Evolutionary conservation across 1,140 invertebrate genomes (phyloP).

Genomic region (Lepidurus packardi): DNA sequence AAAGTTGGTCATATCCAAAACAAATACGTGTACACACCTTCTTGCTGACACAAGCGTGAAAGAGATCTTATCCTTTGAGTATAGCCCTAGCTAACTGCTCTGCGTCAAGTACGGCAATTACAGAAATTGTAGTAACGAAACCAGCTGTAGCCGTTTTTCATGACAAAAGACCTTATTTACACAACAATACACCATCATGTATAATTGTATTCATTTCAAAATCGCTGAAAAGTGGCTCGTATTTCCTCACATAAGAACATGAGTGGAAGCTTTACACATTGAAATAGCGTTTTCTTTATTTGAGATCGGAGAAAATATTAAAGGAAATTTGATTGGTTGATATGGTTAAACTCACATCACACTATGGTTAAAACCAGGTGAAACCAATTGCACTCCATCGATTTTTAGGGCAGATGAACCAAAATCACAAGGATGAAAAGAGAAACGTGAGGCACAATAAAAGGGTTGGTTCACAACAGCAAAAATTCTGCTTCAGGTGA

Average conservation of each 20-base stretch:
- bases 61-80: too few species aligned
- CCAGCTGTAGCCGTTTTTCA: background rate
- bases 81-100: too few species aligned
- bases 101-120: too few species aligned
- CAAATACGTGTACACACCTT: too few species aligned
- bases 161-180: background rate
- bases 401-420: background rate
- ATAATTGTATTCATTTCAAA: background rate
- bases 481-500: background rate
- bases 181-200: background rate
- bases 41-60: too few species aligned
- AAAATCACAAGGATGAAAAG: slow-evolving; percentile 2
- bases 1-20: too few species aligned
- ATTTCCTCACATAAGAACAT: background rate
- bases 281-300: slow-evolving; percentile 3
- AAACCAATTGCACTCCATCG: background rate
- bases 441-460: slow-evolving; percentile 26
- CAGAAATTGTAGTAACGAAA: background rate
- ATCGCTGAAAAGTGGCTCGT: background rate
- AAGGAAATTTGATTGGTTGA: slow-evolving; percentile 14
- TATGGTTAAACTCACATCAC: slow-evolving; percentile 22
- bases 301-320: slow-evolving; percentile 14
- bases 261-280: background rate
- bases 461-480: background rate
- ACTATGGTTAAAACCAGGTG: background rate